phyloP scores from a whole-genome alignment of 2,113 vertebrate species.

The Dicrurus megarhynchus region DNA sequence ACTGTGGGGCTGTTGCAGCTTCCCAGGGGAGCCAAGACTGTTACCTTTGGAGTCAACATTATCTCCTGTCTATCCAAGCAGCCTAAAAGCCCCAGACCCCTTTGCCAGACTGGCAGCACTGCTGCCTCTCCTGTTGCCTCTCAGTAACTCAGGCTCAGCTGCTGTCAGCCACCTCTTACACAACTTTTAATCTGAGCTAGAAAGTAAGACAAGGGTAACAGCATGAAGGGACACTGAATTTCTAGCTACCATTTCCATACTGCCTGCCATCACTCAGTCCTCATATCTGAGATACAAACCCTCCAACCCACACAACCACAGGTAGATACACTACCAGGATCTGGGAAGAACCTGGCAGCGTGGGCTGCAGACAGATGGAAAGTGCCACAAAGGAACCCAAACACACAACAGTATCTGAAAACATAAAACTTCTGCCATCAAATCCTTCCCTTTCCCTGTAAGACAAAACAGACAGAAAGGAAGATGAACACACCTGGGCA shows the following conservation, averaged over 20 bases:
- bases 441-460: neutral
- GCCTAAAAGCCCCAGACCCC: neutral
- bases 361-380: accelerated
- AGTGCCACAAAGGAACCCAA: neutral
- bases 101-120: neutral
- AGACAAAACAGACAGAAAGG: neutral
- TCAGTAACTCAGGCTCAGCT: accelerated
- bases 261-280: neutral
- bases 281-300: neutral
- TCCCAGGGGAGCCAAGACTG: neutral
- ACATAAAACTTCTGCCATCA: neutral
- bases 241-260: neutral
- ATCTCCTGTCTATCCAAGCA: neutral
- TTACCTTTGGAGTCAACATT: accelerated
- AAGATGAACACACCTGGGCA: neutral
- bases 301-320: neutral
- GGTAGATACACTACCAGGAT: neutral
- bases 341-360: neutral
- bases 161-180: neutral
- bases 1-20: neutral
- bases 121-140: neutral
- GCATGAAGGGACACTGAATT: neutral
- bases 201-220: neutral
- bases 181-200: neutral
- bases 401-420: neutral